Conservation (phyloP, 2,797 vertebrate genomes). For the Pseudotriccus pelzelni region DNA sequence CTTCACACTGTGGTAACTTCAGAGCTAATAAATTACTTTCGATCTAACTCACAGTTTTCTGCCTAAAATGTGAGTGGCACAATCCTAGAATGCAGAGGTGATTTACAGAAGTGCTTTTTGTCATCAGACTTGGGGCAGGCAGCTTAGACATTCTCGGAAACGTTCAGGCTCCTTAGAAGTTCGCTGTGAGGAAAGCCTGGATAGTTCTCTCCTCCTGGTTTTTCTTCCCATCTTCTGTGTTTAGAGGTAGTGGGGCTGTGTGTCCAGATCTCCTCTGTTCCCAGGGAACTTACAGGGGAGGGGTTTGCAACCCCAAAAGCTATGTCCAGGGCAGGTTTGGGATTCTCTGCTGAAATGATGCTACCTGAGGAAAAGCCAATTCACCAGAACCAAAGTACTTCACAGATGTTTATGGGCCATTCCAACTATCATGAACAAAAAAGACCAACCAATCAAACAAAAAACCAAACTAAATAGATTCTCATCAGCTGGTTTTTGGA, state of each 20-base stretch:
- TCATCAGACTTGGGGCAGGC: background rate
- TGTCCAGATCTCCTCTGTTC: background rate
- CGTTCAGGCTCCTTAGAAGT: background rate
- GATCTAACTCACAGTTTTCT: background rate
- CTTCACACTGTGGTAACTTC: background rate
- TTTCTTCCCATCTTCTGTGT: background rate
- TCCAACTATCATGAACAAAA: background rate
- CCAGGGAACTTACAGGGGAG: background rate
- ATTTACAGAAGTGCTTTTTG: background rate
- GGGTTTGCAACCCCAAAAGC: background rate
- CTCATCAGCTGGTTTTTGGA: background rate
- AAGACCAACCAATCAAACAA: background rate
- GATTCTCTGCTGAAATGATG: background rate
- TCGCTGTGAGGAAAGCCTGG: background rate
- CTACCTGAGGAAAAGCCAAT: background rate
- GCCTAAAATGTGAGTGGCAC: background rate
- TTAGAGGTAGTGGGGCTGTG: background rate
- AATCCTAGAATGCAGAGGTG: background rate
- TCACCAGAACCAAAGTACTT: background rate
- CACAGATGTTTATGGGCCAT: background rate
- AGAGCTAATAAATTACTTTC: background rate
- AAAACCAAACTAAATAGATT: background rate
- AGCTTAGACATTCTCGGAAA: background rate
- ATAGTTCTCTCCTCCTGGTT: background rate
- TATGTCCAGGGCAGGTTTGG: background rate